phyloP scores from a whole-genome alignment of 2,888 invertebrate genomes.

The Psylliodes chrysocephalus region DNA sequence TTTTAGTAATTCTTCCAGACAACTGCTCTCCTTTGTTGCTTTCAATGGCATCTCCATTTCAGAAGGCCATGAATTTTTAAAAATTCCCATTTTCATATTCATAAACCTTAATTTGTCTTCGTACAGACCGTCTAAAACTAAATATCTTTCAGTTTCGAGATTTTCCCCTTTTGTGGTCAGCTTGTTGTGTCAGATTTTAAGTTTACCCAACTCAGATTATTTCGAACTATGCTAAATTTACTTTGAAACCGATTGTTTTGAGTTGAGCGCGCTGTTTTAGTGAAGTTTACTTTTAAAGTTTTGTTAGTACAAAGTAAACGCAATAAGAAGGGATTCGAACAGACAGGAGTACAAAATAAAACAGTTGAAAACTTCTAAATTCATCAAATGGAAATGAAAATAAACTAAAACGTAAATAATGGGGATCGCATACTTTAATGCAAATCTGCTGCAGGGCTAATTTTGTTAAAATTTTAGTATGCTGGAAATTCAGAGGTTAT shows the following conservation, averaged over 20 bases:
- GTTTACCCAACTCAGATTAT: neutral
- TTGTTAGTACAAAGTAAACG: neutral
- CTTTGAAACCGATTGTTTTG: neutral
- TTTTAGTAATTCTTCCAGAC: too few species aligned
- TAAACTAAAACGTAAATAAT: too few species aligned
- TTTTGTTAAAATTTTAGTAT: too few species aligned
- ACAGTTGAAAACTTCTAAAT: too few species aligned
- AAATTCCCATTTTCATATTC: too few species aligned
- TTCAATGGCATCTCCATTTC: too few species aligned
- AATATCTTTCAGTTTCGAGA: neutral
- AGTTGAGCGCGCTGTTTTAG: neutral
- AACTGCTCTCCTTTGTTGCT: neutral
- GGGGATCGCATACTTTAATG: too few species aligned
- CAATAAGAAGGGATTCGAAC: too few species aligned
- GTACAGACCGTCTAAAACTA: neutral
- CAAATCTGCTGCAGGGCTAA: too few species aligned
- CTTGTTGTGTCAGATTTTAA: neutral
- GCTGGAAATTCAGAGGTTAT: too few species aligned
- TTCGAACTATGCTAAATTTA: neutral
- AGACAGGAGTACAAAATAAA: slow-evolving; percentile 1
- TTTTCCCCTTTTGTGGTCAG: neutral
- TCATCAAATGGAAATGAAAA: too few species aligned
- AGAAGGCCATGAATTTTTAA: too few species aligned
- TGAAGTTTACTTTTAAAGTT: neutral
- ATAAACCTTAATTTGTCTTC: neutral